phyloP scores from a whole-genome alignment of 2,888 invertebrate genomes.

The Ditylenchus weischeri region DNA sequence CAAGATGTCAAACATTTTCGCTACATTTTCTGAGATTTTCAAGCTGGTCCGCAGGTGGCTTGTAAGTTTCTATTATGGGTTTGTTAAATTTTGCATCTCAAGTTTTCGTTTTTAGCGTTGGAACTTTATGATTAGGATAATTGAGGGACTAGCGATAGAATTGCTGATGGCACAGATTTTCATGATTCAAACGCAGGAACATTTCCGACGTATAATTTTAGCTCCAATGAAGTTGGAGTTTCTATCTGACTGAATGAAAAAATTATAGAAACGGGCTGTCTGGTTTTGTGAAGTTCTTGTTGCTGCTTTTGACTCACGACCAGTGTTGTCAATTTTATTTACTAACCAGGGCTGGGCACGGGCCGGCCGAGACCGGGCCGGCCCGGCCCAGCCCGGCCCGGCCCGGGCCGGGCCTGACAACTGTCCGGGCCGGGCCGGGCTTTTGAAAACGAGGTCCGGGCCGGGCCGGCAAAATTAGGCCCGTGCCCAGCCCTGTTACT shows the following conservation, averaged over 20 bases:
- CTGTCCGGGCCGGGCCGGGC: no score
- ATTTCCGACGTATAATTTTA: background rate
- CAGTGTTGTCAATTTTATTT: no score
- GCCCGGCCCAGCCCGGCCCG: no score
- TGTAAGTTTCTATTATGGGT: background rate
- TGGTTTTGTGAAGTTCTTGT: constrained; percentile 8
- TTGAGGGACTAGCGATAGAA: constrained; percentile 12
- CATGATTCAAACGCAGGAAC: background rate
- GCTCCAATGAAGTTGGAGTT: background rate
- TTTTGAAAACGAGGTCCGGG: no score
- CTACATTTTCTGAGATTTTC: background rate
- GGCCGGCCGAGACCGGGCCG: no score
- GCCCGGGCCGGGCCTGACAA: no score
- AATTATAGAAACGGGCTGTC: constrained; percentile 1
- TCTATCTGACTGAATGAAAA: background rate
- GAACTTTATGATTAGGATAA: constrained; percentile 7
- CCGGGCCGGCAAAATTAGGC: no score
- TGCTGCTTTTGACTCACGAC: background rate
- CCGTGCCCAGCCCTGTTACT: no score
- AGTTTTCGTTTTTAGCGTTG: background rate
- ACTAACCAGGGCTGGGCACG: no score
- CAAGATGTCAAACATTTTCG: background rate
- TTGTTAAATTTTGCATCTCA: no score
- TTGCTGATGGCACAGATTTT: constrained; percentile 2
- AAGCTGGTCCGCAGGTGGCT: constrained; percentile 3